Conservation (phyloP, 2,113 vertebrate species). For the Sorex araneus region DNA sequence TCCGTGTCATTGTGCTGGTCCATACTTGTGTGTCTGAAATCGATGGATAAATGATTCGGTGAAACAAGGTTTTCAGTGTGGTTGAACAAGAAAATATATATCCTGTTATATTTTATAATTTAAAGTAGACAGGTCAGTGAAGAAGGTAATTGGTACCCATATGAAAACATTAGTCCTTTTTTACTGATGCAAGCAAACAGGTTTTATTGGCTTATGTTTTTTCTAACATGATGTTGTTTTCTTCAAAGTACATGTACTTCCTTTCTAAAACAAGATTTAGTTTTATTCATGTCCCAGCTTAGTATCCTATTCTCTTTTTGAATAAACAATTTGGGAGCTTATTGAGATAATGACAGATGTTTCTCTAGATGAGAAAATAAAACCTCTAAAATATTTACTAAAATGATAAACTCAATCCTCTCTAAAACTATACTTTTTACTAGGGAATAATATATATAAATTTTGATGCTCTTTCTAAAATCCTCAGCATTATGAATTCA, state of each 20-base stretch:
- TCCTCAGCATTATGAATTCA: conserved; percentile 18
- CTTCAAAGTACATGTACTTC: conserved; percentile 40
- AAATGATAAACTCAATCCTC: conserved; percentile 56
- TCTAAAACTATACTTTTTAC: neutral
- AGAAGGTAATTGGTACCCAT: conserved; percentile 14
- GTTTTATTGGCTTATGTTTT: conserved; percentile 33
- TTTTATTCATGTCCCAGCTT: conserved; percentile 15
- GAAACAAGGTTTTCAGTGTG: conserved; percentile 20
- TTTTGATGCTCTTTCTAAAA: conserved; percentile 44
- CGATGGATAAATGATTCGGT: conserved; percentile 15
- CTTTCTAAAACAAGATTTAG: conserved; percentile 53
- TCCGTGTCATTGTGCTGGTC: neutral
- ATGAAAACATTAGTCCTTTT: conserved; percentile 31
- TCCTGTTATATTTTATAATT: conserved; percentile 15
- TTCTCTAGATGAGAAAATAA: conserved; percentile 2
- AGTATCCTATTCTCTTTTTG: conserved; percentile 23
- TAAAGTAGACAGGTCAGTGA: conserved; percentile 41
- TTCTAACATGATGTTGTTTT: conserved; percentile 42
- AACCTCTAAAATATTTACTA: conserved; percentile 54
- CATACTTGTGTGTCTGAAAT: conserved; percentile 1
- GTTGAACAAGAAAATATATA: neutral
- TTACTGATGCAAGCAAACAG: conserved; percentile 26
- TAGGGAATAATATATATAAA: conserved; percentile 10
- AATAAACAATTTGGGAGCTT: conserved; percentile 39
- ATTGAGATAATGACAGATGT: conserved; percentile 20